Base-by-base conservation (phyloP, 2,888 invertebrate species). In the Caenorhabditis japonica region DNA sequence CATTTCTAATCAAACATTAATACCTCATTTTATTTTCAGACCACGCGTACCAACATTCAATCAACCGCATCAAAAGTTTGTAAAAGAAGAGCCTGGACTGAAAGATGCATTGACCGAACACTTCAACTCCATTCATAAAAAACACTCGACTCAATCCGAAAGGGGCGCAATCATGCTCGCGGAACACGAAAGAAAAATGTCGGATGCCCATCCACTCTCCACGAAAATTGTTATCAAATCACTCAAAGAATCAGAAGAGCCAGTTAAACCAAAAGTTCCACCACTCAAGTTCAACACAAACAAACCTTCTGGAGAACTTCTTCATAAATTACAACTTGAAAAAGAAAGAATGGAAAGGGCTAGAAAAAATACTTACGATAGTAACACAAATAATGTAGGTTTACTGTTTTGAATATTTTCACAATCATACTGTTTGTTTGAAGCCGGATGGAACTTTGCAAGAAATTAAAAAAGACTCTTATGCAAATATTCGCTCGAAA, bases 91-190 rank as follows among this genome's bases (percentile, higher is more conserved):
- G 3, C 41, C 59, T 12, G 64, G 72, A 33, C 43, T 64, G n/a
- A 44, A 27, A 12, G 72, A 72, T 23, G 59, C 58, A 2, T 15
- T 72, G 13, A 21, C 27, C 2, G 60, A 60, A 0, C 8, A 23
- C 2, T 51, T 51, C 17, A 33, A 47, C 1, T 8, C 41, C 15
- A 13, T 52, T n/a, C 56, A 41, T 12, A 62, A 62, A 23, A 71
- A 58, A n/a, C 13, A 43, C 10, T 71, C 71, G 39, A 58, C 53
- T 1, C 71, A 71, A 36, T 62, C 71, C 0, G 71, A 71, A 25
- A 17, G 71, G n/a, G 43, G 47, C 36, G 70, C 61, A 10, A 21
- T 58, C 12, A 15, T 36, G 2, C 5, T 53, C 13, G 36, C 44
- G 2, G 34, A 39, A 3, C 61, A 36, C n/a, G 64, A 55, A 19